Evolutionary conservation across 1,140 invertebrate species (phyloP), one percentile per base, ranked within the genome.

Genomic region (Saxidomus purpurata): DNA sequence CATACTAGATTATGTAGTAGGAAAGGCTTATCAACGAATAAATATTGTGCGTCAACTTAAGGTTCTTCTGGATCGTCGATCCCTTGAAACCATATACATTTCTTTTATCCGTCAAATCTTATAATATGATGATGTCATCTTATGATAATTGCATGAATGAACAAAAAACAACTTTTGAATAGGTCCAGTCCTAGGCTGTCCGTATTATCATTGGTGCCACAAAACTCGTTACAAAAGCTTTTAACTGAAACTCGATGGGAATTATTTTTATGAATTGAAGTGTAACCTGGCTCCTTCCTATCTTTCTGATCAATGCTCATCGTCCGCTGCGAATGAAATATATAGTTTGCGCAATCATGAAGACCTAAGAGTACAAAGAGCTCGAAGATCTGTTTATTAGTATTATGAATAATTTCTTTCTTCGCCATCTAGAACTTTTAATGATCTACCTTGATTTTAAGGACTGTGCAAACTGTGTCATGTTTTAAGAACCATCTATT

Each of bases 41-140:
- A 77, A 77, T 28, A 52, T 77, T 17, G 67, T 82, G 80, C 9
- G 28, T 17, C 63, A 82, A 79, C 25, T 52, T 1, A 82, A 82
- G 13, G 63, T 40, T 47, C 6, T 15, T n/a, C 55, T 63, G 13
- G 80, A 82, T 63, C 31, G 59, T 0, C 19, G 17, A n/a, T 63
- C 85, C 11, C 43, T 87, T 2, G 59, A 79, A 69, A 69, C n/a
- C 22, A 28, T 87, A 15, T 80, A 87, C 31, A 40, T 43, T 28
- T 80, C 76, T 0, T 87, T 63, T 59, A 80, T 87, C n/a, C 6
- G 85, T 34, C 74, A 55, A n/a, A 52, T 87, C 40, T 38, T 80
- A 28, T 74, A 87, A 85, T 76, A 76, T 76, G 38, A 19, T n/a
- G 40, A 76, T 49, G 40, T 76, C 1, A 11, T 76, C 25, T 76